Evolutionary conservation across 2,888 invertebrate genomes (phyloP).

Genomic region (Pseudococcus jackbeardsleyi): DNA sequence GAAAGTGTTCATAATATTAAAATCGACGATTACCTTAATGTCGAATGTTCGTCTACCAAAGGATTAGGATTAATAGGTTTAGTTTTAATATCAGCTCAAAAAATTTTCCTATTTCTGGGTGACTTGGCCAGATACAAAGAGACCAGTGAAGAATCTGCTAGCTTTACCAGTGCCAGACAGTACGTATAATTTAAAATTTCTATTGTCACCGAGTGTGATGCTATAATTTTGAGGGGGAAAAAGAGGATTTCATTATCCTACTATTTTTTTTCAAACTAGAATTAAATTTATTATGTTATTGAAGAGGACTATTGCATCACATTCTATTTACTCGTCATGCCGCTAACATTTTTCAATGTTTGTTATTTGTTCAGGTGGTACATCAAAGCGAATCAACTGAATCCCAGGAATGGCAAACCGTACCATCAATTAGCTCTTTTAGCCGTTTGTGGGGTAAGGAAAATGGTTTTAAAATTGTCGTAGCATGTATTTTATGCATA

Average conservation of each 20-base stretch:
- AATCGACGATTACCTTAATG: slow-evolving; percentile 71
- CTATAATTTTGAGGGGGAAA: no score
- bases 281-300: no score
- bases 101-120: slow-evolving; percentile 89
- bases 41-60: slow-evolving; percentile 67
- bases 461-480: neutral
- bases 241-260: no score
- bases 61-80: slow-evolving; percentile 78
- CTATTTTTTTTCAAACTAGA: no score
- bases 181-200: slow-evolving; percentile 68
- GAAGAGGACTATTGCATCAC: no score
- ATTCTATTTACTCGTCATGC: no score
- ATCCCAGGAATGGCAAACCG: slow-evolving; percentile 94
- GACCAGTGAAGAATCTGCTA: slow-evolving; percentile 83
- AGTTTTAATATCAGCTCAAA: slow-evolving; percentile 88
- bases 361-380: slow-evolving; percentile 80
- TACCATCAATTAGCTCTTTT: slow-evolving; percentile 95
- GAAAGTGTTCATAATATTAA: slow-evolving; percentile 84
- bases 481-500: no score
- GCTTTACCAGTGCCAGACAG: slow-evolving; percentile 84
- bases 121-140: slow-evolving; percentile 93
- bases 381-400: slow-evolving; percentile 91
- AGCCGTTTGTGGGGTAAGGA: slow-evolving; percentile 80
- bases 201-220: no score
- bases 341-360: no score